Evolutionary conservation across 2,888 invertebrate genomes (phyloP), one percentile per base, ranked within the genome.

Genomic region (Tetropium fuscum): DNA sequence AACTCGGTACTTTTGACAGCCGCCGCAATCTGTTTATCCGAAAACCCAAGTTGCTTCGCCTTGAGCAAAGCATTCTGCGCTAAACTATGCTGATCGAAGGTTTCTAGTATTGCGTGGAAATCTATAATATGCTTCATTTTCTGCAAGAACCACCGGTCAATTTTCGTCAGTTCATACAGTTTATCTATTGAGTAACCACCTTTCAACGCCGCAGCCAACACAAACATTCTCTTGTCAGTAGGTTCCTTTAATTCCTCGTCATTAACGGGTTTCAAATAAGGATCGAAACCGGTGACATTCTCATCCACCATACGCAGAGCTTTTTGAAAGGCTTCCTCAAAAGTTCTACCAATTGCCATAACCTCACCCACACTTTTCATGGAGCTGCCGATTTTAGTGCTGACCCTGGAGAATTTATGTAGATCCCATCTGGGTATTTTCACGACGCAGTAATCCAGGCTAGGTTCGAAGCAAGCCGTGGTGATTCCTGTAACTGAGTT

Each of bases 351-450:
- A 57, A 99, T 95, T 2, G 98, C 95, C 99, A 99, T 99, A 1
- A 97, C 99, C 84, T 99, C 99, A 6, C 99, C 99, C 0, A 99
- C 98, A 81, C 98, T 95, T 83, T 99, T 99, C 99, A 99, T 99
- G 0, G 98, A 98, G 81, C 97, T 98, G 34, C 99, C 97, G 76
- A 98, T 97, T 88, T 97, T 96, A 4, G 96, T 97, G 80, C 94
- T 95, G 2, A 99, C 99, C 70, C 95, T 87, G 13, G 91, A 90
- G 80, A 99, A 99, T 78, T 96, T 96, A 48, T 93, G 91, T 64
- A 99, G 85, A 84, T 99, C 99, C 99, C 99, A 99, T 68, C 99
- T 87, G 0, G 99, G 99, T 74, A 99, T 95, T 84, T 99, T 99
- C 0, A 99, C 98, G 0, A 99, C 98, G 80, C 98, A 98, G 74